These are phyloP conservation scores for Mormyrus hasselquistii DNA, from an alignment of 2,797 vertebrate genomes.

Conservation along the genomic window DNA sequence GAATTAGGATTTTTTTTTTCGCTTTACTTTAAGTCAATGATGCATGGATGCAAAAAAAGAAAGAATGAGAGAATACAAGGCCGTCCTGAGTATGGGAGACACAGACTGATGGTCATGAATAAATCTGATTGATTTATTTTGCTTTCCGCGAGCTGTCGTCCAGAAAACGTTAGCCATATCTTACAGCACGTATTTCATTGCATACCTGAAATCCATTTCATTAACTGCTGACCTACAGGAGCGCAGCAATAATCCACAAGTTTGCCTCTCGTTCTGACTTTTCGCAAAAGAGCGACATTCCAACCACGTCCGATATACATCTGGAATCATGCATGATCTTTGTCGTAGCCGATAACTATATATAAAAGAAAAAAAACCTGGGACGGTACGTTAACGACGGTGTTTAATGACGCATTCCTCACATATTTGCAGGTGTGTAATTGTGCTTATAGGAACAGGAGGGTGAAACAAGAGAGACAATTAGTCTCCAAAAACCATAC, in stretches of 20 bases:
- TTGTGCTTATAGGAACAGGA: constrained; percentile 26
- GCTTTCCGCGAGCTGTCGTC: constrained; percentile 27
- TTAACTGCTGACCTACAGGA: constrained; percentile 22
- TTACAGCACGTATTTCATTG: constrained; percentile 29
- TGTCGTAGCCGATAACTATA: background rate
- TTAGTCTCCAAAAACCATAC: constrained; percentile 30
- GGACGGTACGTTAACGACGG: background rate
- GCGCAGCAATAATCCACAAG: constrained; percentile 26
- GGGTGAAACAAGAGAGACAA: constrained; percentile 27
- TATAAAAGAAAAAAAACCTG: background rate
- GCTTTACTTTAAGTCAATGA: constrained; percentile 45
- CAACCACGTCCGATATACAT: background rate
- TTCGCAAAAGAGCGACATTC: constrained; percentile 9
- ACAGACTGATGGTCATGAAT: constrained; percentile 29
- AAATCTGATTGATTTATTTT: constrained; percentile 39
- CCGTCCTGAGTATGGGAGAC: constrained; percentile 19
- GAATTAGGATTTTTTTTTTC: constrained; percentile 62
- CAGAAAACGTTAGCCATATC: constrained; percentile 9
- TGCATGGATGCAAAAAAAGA: constrained; percentile 26
- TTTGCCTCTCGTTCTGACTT: constrained; percentile 14
- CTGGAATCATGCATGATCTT: background rate
- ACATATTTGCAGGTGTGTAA: constrained; percentile 32
- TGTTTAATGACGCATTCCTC: constrained; percentile 17
- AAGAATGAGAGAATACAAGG: constrained; percentile 16
- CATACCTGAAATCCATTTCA: constrained; percentile 40